phyloP scores from a whole-genome alignment of 2,888 invertebrate genomes.

The Strigamia crassipes region DNA sequence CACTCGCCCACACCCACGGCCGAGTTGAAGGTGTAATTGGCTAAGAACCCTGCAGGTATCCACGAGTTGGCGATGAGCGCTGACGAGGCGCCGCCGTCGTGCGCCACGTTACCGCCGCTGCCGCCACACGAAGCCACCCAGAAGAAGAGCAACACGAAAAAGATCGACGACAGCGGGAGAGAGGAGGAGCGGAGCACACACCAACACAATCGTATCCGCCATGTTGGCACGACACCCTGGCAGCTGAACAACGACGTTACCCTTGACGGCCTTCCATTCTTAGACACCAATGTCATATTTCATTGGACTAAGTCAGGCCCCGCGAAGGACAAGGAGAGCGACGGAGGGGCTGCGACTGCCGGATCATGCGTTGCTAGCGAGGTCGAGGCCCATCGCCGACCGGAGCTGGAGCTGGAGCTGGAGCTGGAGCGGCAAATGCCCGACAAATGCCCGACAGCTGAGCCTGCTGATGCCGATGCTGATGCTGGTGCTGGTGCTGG shows the following conservation, averaged over 20 bases:
- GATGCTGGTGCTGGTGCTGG: too few species aligned
- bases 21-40: slow-evolving; percentile 49
- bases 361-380: slow-evolving; percentile 25
- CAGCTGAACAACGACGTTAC: slow-evolving; percentile 48
- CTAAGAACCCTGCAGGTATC: slow-evolving; percentile 48
- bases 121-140: slow-evolving; percentile 1
- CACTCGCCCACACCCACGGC: slow-evolving; percentile 47
- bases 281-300: slow-evolving; percentile 51
- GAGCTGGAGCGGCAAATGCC: slow-evolving; percentile 29
- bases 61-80: slow-evolving; percentile 44
- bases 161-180: slow-evolving; percentile 31
- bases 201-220: slow-evolving; percentile 47
- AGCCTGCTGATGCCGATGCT: not conserved
- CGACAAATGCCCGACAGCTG: slow-evolving; percentile 9
- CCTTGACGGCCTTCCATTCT: slow-evolving; percentile 50
- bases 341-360: slow-evolving; percentile 25
- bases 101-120: not conserved
- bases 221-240: slow-evolving; percentile 47
- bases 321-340: slow-evolving; percentile 1
- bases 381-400: slow-evolving; percentile 17
- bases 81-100: slow-evolving; percentile 27
- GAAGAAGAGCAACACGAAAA: slow-evolving; percentile 45
- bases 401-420: not conserved
- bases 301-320: slow-evolving; percentile 49
- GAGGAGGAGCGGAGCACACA: slow-evolving; percentile 47